Percentiles rank a stretch among this genome's conserved stretches.
phyloP scores from a whole-genome alignment of 2,888 invertebrate species.

The Spicauda simplicius region DNA sequence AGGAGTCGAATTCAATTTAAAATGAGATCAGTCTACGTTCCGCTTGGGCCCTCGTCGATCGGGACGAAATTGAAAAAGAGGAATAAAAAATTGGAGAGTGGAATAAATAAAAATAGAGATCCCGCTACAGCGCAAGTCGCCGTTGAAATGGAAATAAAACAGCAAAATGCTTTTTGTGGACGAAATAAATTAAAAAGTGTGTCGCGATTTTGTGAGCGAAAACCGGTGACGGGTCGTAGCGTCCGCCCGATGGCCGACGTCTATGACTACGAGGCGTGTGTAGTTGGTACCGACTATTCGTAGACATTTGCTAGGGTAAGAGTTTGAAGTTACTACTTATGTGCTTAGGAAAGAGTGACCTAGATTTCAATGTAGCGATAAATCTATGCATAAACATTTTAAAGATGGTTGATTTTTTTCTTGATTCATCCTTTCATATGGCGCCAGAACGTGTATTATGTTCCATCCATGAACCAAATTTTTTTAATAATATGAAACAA shows the following conservation, averaged over 20 bases:
- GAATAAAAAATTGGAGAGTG: conserved; percentile 61
- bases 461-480: too few relatives aligned
- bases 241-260: conserved; percentile 21
- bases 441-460: too few relatives aligned
- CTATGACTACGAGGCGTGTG: conserved; percentile 15
- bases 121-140: conserved; percentile 83
- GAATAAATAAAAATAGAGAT: conserved; percentile 85
- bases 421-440: neutral
- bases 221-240: conserved; percentile 52
- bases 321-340: conserved; percentile 1
- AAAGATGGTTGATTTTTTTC: neutral
- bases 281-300: neutral
- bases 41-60: conserved; percentile 77
- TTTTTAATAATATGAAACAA: too few relatives aligned
- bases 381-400: neutral
- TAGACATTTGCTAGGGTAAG: conserved; percentile 9
- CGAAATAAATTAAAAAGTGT: conserved; percentile 84
- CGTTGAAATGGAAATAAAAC: conserved; percentile 84
- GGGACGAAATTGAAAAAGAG: conserved; percentile 79
- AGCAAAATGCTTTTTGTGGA: conserved; percentile 81
- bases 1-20: conserved; percentile 77
- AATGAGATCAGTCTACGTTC: conserved; percentile 82
- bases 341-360: conserved; percentile 2
- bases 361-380: neutral
- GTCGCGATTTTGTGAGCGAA: conserved; percentile 76